These are phyloP conservation scores for Tinamus major DNA, from an alignment of 2,797 vertebrate genomes.

Conservation along the genomic window DNA sequence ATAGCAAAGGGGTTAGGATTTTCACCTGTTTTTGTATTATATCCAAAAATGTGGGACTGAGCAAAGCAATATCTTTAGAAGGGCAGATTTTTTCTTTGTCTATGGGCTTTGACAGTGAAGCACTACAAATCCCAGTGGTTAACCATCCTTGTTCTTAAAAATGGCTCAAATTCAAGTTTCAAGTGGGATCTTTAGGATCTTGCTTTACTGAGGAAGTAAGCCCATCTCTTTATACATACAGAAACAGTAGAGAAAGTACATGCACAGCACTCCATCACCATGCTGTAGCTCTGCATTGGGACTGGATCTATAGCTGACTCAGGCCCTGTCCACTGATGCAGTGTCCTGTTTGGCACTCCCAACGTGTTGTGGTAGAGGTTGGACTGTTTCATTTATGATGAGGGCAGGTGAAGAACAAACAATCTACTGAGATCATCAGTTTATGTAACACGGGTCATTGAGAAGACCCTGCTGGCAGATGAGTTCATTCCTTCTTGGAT, in stretches of 20 bases:
- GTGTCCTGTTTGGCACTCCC: neutral
- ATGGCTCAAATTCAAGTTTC: neutral
- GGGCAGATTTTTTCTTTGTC: neutral
- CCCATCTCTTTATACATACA: neutral
- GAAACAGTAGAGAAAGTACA: neutral
- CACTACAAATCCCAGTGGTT: neutral
- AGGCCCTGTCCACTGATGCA: too few relatives aligned
- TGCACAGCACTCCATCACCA: neutral
- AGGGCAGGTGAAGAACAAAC: neutral
- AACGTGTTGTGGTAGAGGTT: neutral
- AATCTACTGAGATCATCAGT: neutral
- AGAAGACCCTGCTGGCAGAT: neutral
- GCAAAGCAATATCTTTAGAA: neutral
- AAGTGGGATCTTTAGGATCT: neutral
- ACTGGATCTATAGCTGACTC: neutral
- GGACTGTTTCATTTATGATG: neutral
- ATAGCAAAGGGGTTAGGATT: neutral
- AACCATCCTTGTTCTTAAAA: neutral
- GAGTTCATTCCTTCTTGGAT: neutral
- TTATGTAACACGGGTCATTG: neutral
- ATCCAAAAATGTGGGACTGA: neutral
- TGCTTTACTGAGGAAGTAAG: neutral
- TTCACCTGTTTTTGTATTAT: neutral
- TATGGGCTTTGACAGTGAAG: neutral
- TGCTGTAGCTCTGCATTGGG: neutral